phyloP scores from a whole-genome alignment of 2,113 vertebrate genomes.

The Recurvirostra avosetta region DNA sequence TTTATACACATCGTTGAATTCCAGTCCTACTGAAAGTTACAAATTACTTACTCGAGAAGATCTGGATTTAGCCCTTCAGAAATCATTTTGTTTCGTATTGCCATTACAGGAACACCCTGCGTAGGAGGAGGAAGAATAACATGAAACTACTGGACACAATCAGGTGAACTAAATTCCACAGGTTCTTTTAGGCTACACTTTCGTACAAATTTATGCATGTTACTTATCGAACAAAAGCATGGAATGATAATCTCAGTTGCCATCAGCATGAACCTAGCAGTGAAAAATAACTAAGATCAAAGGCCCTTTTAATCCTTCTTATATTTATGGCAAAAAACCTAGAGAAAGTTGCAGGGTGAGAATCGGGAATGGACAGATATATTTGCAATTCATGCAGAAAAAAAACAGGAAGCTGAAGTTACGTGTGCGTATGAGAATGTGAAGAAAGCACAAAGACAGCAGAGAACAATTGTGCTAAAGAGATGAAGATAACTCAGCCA shows the following conservation, averaged over 20 bases:
- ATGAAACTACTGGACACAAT: background rate
- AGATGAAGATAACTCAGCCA: background rate
- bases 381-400: background rate
- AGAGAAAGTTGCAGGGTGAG: background rate
- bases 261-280: background rate
- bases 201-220: background rate
- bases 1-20: background rate
- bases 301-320: background rate
- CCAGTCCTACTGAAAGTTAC: background rate
- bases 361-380: background rate
- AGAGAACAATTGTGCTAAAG: background rate
- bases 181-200: background rate
- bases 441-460: background rate
- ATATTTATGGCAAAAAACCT: background rate
- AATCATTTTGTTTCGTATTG: conserved; percentile 96
- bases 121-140: background rate
- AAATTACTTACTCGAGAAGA: conserved; percentile 90
- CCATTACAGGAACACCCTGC: conserved; percentile 98
- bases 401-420: background rate
- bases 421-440: background rate
- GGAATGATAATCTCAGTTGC: background rate
- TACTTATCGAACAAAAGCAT: background rate
- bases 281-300: background rate
- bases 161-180: background rate
- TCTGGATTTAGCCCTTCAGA: conserved; percentile 90